Conservation (phyloP, 2,888 invertebrate species). For the Caenorhabditis afra region DNA sequence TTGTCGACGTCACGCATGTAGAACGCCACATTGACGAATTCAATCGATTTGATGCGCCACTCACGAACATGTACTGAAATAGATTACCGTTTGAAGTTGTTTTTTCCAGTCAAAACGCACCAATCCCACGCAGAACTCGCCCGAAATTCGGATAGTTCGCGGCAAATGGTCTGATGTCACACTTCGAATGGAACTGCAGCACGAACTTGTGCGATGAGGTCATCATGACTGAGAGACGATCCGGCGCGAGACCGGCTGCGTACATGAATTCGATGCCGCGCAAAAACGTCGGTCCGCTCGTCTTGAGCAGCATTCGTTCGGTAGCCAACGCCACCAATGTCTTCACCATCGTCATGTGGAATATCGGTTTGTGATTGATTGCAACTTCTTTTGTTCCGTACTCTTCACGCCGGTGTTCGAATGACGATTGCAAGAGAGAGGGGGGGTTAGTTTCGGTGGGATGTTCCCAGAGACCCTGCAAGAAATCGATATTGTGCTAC, state of each 20-base stretch:
- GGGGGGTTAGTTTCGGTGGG: constrained; percentile 13
- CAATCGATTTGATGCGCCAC: constrained; percentile 72
- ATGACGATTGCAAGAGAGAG: constrained; percentile 2
- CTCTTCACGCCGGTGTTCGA: not conserved
- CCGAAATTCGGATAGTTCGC: constrained; percentile 68
- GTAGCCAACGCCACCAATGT: constrained; percentile 71
- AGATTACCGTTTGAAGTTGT: not conserved
- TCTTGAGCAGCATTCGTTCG: constrained; percentile 71
- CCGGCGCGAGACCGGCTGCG: constrained; percentile 67
- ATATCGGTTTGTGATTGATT: constrained; percentile 3
- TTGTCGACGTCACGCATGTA: constrained; percentile 69
- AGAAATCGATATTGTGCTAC: not conserved
- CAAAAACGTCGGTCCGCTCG: constrained; percentile 68
- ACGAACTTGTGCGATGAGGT: constrained; percentile 68
- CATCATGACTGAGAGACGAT: constrained; percentile 69
- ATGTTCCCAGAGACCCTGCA: not conserved
- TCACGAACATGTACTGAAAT: constrained; percentile 68
- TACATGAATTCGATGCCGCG: constrained; percentile 70
- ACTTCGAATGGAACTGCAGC: constrained; percentile 72
- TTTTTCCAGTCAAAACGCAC: constrained; percentile 12
- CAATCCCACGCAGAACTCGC: constrained; percentile 64
- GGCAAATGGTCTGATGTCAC: constrained; percentile 73
- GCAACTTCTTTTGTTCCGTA: not conserved
- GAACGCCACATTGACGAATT: constrained; percentile 72
- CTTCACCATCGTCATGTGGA: constrained; percentile 68